These are phyloP conservation scores for Seira sanloemensis DNA, from an alignment of 2,888 invertebrate genomes.

Conservation along the genomic window DNA sequence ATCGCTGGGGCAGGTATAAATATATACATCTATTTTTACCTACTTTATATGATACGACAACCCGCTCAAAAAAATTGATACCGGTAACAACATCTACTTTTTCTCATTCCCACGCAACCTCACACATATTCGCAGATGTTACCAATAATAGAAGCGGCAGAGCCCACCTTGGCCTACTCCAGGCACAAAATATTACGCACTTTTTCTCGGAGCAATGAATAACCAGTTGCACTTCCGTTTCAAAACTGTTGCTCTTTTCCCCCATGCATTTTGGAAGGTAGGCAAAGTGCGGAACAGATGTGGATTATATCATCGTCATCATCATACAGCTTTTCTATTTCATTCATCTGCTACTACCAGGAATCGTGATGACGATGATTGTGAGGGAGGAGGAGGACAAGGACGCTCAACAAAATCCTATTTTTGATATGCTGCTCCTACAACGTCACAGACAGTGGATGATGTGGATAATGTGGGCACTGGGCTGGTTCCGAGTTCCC, in stretches of 20 bases:
- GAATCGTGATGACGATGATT: neutral
- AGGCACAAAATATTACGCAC: too few relatives aligned
- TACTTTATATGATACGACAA: too few relatives aligned
- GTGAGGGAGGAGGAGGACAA: conserved; percentile 24
- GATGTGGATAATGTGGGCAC: conserved; percentile 39
- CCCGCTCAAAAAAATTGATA: too few relatives aligned
- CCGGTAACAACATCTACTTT: neutral
- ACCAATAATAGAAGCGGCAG: neutral
- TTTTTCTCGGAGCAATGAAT: too few relatives aligned
- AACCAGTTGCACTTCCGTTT: conserved; percentile 62
- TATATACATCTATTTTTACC: too few relatives aligned
- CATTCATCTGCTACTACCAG: conserved; percentile 37
- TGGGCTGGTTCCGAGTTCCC: conserved; percentile 41
- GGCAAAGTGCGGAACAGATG: conserved; percentile 26
- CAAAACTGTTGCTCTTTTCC: conserved; percentile 12
- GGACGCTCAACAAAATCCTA: conserved; percentile 25
- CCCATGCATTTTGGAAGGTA: neutral
- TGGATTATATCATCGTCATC: neutral
- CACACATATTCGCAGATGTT: neutral
- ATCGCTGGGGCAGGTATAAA: too few relatives aligned
- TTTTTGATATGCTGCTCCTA: too few relatives aligned
- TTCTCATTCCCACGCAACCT: neutral
- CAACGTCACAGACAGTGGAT: too few relatives aligned
- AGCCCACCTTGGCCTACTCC: neutral
- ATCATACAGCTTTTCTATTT: conserved; percentile 5